Evolutionary conservation across 1,140 invertebrate species (phyloP).

Genomic region (Aphelenchoides besseyi): DNA sequence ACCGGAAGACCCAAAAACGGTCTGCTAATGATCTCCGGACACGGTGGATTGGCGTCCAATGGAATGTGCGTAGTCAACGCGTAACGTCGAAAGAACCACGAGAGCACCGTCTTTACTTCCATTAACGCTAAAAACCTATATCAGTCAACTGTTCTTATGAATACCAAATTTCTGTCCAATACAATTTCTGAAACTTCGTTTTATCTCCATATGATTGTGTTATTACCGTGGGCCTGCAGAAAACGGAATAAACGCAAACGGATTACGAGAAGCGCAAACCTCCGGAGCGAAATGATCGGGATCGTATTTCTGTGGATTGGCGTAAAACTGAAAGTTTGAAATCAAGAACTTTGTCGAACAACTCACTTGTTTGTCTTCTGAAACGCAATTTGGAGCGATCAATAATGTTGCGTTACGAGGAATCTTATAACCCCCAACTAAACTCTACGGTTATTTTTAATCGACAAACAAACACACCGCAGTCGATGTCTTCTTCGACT

Average conservation of each 20-base stretch:
- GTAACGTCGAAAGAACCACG: conserved; percentile 63
- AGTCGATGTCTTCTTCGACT: conserved; percentile 64
- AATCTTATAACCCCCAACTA: conserved; percentile 42
- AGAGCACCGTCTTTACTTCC: conserved; percentile 64
- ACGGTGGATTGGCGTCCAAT: conserved; percentile 60
- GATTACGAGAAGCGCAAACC: conserved; percentile 73
- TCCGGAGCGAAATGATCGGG: conserved; percentile 81
- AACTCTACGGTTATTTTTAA: too few relatives aligned
- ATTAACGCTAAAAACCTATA: too few relatives aligned
- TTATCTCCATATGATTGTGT: background rate
- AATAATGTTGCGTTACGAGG: conserved; percentile 58
- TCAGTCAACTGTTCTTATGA: too few relatives aligned
- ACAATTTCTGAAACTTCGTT: conserved; percentile 63
- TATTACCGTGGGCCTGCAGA: conserved; percentile 69
- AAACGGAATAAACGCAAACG: conserved; percentile 78
- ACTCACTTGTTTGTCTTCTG: conserved; percentile 68
- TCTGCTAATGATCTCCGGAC: conserved; percentile 63
- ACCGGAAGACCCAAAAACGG: conserved; percentile 61
- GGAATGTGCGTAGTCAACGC: conserved; percentile 53
- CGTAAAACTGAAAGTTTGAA: conserved; percentile 70
- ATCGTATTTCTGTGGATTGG: conserved; percentile 76
- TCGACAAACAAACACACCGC: conserved; percentile 64
- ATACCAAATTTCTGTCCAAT: conserved; percentile 65
- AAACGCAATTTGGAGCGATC: conserved; percentile 65
- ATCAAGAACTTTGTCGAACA: conserved; percentile 69